Evolutionary conservation across 2,113 vertebrate species (phyloP), one percentile per base, ranked within the genome.

Genomic region (Oceanites oceanicus): DNA sequence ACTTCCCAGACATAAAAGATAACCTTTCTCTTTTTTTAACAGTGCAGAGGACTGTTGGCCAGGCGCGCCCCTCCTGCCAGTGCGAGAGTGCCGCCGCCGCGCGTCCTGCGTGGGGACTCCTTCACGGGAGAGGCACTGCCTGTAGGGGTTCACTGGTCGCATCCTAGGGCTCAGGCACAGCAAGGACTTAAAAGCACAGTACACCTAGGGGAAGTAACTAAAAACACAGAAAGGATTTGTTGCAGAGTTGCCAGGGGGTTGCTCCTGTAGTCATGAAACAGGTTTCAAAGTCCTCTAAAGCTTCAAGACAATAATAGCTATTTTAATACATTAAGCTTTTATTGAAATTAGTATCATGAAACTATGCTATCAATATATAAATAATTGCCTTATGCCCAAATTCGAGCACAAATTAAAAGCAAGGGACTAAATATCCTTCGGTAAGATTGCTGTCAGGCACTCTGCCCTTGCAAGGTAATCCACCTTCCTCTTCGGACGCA

Each of bases 61-160:
- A n/a, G 17, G 20, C 1, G 4, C 5, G 5, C 2, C 34, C 25
- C 7, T 45, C 40, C 83, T 47, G 30, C 50, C 16, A 7, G 14
- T 7, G 2, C 20, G 42, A 22, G 36, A 29, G 25, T 22, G 25
- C 15, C 13, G 10, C 3, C 5, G 11, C 25, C 3, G 34, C 22
- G 7, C 32, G 63, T 67, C 38, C 21, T 26, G 56, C 42, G 11
- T 22, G 58, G 21, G 11, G 36, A 84, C 45, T 15, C n/a, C 61
- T 74, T 0, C 0, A n/a, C 0, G 0, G 29, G 29, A 68, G n/a
- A 86, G 42, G 53, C 6, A 19, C 29, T 10, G 27, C 36, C 42
- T 20, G 7, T 4, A 58, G 38, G 21, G 61, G 34, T 27, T 70
- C 2, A 2, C 52, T 47, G 30, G n/a, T 9, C 4, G 1, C 19